Base-by-base conservation (phyloP, 2,888 invertebrate genomes). In the Drosophila kokeensis region DNA sequence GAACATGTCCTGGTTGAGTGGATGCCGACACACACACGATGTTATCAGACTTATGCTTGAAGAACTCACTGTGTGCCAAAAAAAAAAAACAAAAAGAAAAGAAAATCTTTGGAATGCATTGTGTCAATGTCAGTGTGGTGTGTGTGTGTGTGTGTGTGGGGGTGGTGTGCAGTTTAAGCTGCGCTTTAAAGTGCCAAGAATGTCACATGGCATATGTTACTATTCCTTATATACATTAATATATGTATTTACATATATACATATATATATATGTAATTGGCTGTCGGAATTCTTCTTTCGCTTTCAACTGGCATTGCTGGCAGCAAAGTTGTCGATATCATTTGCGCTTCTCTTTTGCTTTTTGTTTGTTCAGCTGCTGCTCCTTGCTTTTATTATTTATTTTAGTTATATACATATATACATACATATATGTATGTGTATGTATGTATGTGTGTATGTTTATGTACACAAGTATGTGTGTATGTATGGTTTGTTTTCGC, bases 351-450 rank as follows among this genome's bases (percentile, higher is more conserved):
- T 42, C 68, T 38, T 59, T 69, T 58, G 72, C 57, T 38, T 62
- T 45, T 50, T 69, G 61, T 79, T 78, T 68, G 80, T 50, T 58
- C 69, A 74, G 66, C 77, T 76, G 75, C 61, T 65, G 42, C 54
- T 59, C 15, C 42, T 57, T 36, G 38, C 54, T 48, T 38, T 66
- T 76, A 70, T 66, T 77, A 79, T 77, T 77, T 77, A 79, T 77
- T 74, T 61, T 57, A 61, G 48, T 45, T 45, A 7, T 34, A 15
- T 18, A 60, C n/a, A 38, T 36, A 36, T n/a, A 49, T 29, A 29
- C 29, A n/a, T 2, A 27, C 2, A 3, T 32, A 10, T 15, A 10
- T 38, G 6, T 45, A 2, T 29, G 4, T 3, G n/a, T 42, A 0
- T 30, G 30, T 30, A 13, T 21, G n/a, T 29, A 27, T 50, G 21